Conservation (phyloP, 2,888 invertebrate genomes). For the Proisotoma minuta region DNA sequence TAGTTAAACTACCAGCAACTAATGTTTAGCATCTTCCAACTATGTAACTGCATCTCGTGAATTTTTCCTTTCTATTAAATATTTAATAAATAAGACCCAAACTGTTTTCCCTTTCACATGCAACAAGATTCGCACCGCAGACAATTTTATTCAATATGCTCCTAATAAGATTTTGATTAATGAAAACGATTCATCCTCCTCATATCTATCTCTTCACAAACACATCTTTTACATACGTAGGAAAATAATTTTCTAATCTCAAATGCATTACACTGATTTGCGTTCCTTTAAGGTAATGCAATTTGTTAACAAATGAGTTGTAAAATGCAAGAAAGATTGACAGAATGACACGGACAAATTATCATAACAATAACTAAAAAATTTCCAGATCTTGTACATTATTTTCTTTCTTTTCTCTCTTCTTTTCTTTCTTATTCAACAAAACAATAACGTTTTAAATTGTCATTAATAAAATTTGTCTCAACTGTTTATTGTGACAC, state of each 20-base stretch:
- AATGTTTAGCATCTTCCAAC: not conserved
- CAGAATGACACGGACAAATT: not conserved
- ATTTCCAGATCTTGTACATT: too few relatives aligned
- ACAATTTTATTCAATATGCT: not conserved
- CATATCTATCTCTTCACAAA: not conserved
- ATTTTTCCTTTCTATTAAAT: not conserved
- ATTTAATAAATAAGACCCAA: not conserved
- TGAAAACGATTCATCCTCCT: constrained; percentile 9
- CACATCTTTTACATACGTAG: not conserved
- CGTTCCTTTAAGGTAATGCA: not conserved
- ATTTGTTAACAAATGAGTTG: not conserved
- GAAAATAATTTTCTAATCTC: not conserved
- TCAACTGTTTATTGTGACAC: too few relatives aligned
- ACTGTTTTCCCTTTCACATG: constrained; percentile 15
- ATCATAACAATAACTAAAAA: not conserved
- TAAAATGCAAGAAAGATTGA: not conserved
- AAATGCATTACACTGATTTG: not conserved
- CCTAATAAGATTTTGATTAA: constrained; percentile 16
- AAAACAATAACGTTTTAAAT: too few relatives aligned
- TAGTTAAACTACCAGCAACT: not conserved
- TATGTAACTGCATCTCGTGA: not conserved
- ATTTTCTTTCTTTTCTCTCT: too few relatives aligned
- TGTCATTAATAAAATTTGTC: too few relatives aligned
- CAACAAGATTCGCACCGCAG: not conserved
- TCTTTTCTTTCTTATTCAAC: too few relatives aligned